Evolutionary conservation across 1,140 invertebrate genomes (phyloP).

Genomic region (Conopomorpha cramerella): DNA sequence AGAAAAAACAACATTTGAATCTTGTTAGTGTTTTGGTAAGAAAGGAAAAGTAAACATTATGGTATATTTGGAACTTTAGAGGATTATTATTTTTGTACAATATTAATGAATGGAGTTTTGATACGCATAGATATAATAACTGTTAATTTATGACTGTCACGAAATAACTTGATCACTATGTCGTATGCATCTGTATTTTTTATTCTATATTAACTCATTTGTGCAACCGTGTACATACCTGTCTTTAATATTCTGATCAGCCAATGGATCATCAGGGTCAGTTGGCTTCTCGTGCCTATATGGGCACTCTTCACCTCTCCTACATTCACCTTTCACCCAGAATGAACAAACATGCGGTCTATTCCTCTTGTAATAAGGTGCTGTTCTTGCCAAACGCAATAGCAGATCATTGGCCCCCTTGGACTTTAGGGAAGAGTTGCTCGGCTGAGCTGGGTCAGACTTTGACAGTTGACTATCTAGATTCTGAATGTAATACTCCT

Average conservation of each 20-base stretch:
- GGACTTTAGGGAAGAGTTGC: conserved; percentile 71
- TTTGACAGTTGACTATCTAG: conserved; percentile 76
- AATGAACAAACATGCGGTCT: conserved; percentile 99
- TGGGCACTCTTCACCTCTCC: conserved; percentile 98
- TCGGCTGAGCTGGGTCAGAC: conserved; percentile 66
- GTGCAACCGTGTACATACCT: conserved; percentile 43
- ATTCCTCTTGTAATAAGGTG: conserved; percentile 98
- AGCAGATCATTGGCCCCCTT: conserved; percentile 87
- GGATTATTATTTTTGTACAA: too few species aligned
- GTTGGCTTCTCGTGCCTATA: conserved; percentile 99
- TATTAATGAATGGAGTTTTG: too few species aligned
- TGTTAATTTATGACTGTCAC: too few species aligned
- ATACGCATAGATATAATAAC: too few species aligned
- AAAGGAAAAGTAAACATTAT: conserved; percentile 1
- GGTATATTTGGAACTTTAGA: too few species aligned
- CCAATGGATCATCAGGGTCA: conserved; percentile 98
- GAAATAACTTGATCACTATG: too few species aligned
- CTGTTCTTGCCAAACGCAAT: conserved; percentile 92
- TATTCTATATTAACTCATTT: background rate
- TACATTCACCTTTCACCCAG: conserved; percentile 99
- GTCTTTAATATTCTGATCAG: conserved; percentile 99
- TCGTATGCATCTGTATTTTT: too few species aligned
- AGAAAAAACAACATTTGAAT: conserved; percentile 6
- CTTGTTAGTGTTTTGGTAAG: conserved; percentile 1
- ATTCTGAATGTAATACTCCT: conserved; percentile 98